Conservation (phyloP, 1,140 invertebrate genomes). For the Popillia japonica region DNA sequence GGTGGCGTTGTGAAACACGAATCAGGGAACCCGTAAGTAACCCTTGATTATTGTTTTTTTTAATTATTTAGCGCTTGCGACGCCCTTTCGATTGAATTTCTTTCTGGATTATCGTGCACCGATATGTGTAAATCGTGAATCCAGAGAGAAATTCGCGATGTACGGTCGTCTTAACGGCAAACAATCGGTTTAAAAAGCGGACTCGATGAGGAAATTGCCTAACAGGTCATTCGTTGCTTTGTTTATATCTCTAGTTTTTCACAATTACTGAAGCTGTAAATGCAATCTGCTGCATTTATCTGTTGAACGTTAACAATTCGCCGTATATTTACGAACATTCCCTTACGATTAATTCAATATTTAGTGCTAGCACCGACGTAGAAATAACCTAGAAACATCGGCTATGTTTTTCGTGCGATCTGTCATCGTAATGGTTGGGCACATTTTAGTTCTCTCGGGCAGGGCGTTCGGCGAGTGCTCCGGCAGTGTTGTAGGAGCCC, state of each 20-base stretch:
- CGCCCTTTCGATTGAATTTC: constrained; percentile 40
- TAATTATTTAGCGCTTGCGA: constrained; percentile 41
- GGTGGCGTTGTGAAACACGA: constrained; percentile 45
- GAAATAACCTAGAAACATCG: constrained; percentile 42
- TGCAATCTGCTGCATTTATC: constrained; percentile 6
- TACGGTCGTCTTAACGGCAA: neutral
- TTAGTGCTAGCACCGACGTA: constrained; percentile 21
- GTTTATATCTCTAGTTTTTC: constrained; percentile 45
- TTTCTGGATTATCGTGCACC: constrained; percentile 25
- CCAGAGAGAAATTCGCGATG: constrained; percentile 34
- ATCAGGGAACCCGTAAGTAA: constrained; percentile 45
- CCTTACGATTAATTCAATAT: neutral
- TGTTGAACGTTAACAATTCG: constrained; percentile 2
- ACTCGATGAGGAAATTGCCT: constrained; percentile 44
- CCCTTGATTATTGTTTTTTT: constrained; percentile 42
- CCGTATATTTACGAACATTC: neutral
- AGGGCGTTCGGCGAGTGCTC: constrained; percentile 41
- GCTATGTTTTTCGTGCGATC: constrained; percentile 40
- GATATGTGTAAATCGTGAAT: neutral
- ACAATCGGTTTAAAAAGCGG: constrained; percentile 39
- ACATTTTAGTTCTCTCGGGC: constrained; percentile 39
- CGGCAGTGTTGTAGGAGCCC: constrained; percentile 38
- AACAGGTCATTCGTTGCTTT: constrained; percentile 46
- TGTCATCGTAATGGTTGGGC: constrained; percentile 43
- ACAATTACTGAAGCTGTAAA: constrained; percentile 39